Base-by-base conservation (phyloP, 1,140 invertebrate genomes). In the Drosophila insularis region DNA sequence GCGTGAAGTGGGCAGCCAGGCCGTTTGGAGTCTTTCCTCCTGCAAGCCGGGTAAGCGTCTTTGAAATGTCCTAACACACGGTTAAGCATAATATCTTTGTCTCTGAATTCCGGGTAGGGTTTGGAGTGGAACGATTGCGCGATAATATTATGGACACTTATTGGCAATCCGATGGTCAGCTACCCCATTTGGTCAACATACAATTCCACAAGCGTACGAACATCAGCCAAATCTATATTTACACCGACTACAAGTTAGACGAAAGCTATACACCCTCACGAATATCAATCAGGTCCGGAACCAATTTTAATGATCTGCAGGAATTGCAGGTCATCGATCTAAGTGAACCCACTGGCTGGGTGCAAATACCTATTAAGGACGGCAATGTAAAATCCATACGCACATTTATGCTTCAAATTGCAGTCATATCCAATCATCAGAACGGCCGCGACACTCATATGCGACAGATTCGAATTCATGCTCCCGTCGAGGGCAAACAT, bases 161-260 rank as follows among this genome's bases (percentile, higher is more conserved):
- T 92, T 99, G 99, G 99, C 99, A 99, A 91, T 99, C 98, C 0
- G 99, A 99, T 93, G 99, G 99, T 0, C 98, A 99, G 80, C 94
- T 99, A 68, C 99, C 99, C 5, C 99, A 99, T 93, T 93, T 99
- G 71, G 97, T 99, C 0, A 99, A 99, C 90, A 98, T 99, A 74
- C 98, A 99, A 89, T 99, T 99, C 92, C 95, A 97, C 76, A 94
- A 96, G 79, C 99, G 99, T 93, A 99, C 97, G 1, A 98, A 97
- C 39, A 96, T 99, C 14, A 95, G 96, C 68, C 97, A 99, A 92
- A 97, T 99, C 66, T 98, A 97, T 90, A 96, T 99, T 63, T 99
- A 99, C 91, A 98, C 98, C 0, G 98, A 99, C 92, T 99, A 98
- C 91, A 99, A 99, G 92, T 92, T 98, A 13, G 99, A 99, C 93